Evolutionary conservation across 2,888 invertebrate species (phyloP).

Genomic region (Eulithis prunata): DNA sequence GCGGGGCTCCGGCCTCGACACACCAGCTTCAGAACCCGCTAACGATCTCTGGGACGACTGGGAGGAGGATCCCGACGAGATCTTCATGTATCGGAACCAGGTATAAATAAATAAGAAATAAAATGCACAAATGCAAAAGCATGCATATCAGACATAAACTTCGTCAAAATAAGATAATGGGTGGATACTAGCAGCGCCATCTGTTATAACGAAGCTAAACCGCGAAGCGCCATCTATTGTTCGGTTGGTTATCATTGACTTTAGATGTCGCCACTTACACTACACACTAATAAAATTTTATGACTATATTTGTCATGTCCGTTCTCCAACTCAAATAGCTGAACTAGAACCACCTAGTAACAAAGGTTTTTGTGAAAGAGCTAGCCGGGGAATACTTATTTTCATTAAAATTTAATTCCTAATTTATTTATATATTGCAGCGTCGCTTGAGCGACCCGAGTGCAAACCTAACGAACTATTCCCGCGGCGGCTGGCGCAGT

Average conservation of each 20-base stretch:
- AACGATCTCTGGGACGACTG: slow-evolving; percentile 96
- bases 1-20: slow-evolving; percentile 96
- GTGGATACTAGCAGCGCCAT: slow-evolving; percentile 11
- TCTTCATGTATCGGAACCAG: slow-evolving; percentile 92
- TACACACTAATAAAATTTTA: neutral
- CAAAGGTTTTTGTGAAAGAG: too few relatives aligned
- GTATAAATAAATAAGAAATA: slow-evolving; percentile 54
- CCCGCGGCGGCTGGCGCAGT: slow-evolving; percentile 91
- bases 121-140: too few relatives aligned
- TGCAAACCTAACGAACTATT: slow-evolving; percentile 93
- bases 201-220: slow-evolving; percentile 1
- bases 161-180: too few relatives aligned
- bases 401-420: too few relatives aligned
- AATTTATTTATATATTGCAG: slow-evolving; percentile 62
- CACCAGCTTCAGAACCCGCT: slow-evolving; percentile 96
- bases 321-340: too few relatives aligned
- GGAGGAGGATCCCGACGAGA: slow-evolving; percentile 94
- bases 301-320: too few relatives aligned
- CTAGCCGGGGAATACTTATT: too few relatives aligned
- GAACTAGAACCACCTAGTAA: too few relatives aligned
- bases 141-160: too few relatives aligned
- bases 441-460: slow-evolving; percentile 96
- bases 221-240: neutral
- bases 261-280: slow-evolving; percentile 14
- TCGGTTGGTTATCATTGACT: neutral